Percentiles rank a stretch among this genome's conserved stretches.
Evolutionary conservation across 2,797 vertebrate species (phyloP).

Genomic region (Ptychadena robeensis): DNA sequence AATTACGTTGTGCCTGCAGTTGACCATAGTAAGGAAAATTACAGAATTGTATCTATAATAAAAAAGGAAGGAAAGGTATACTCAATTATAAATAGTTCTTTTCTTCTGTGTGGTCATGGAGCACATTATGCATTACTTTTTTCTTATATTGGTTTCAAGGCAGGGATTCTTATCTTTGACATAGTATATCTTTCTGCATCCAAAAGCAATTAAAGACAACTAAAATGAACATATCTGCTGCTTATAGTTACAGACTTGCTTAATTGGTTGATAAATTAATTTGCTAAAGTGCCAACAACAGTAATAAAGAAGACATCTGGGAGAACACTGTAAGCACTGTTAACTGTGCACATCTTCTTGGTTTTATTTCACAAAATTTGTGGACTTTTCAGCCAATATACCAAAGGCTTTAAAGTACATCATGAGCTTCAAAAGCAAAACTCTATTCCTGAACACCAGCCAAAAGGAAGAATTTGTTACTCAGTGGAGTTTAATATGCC

Average conservation of each 20-base stretch:
- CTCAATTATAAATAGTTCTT: neutral
- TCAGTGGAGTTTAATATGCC: constrained; percentile 42
- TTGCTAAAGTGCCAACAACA: neutral
- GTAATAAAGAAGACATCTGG: constrained; percentile 47
- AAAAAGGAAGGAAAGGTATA: neutral
- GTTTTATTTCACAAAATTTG: constrained; percentile 49
- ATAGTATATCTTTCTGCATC: neutral
- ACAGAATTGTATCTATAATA: too few species aligned
- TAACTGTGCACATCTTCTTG: constrained; percentile 45
- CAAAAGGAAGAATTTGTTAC: constrained; percentile 53
- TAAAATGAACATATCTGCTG: constrained; percentile 15
- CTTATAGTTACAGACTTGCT: constrained; percentile 7
- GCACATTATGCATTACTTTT: neutral
- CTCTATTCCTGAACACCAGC: constrained; percentile 46
- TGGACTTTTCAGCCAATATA: constrained; percentile 49
- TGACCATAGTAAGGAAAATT: too few species aligned
- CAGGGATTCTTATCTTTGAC: neutral
- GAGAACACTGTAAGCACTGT: constrained; percentile 43
- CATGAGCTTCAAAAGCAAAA: constrained; percentile 45
- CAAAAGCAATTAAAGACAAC: neutral
- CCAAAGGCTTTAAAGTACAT: constrained; percentile 53
- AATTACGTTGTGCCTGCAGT: too few species aligned
- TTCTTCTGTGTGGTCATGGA: neutral
- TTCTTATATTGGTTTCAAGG: neutral
- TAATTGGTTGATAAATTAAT: constrained; percentile 39